Conservation (phyloP, 2,888 invertebrate genomes). For the Priapulus caudatus region DNA sequence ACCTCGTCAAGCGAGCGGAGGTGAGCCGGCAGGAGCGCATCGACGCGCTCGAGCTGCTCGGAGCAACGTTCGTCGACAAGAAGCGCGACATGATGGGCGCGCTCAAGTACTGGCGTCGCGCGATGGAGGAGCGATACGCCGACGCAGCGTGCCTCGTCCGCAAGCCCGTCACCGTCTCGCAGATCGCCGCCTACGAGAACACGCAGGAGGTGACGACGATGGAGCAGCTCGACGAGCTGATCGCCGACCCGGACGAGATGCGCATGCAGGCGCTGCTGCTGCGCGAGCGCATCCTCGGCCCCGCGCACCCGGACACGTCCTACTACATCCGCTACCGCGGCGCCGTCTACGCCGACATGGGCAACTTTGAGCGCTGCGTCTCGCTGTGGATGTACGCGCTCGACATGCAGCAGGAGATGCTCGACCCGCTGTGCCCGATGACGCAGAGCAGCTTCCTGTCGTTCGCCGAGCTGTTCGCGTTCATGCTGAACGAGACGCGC, state of each 20-base stretch:
- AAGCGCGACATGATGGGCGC: conserved; percentile 79
- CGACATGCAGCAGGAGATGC: conserved; percentile 84
- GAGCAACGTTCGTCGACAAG: conserved; percentile 93
- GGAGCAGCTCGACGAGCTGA: conserved; percentile 67
- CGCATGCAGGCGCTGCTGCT: conserved; percentile 78
- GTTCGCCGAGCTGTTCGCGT: conserved; percentile 71
- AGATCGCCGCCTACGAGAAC: conserved; percentile 76
- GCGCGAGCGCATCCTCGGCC: conserved; percentile 73
- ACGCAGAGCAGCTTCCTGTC: conserved; percentile 86
- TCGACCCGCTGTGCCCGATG: conserved; percentile 84
- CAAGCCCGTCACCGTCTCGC: conserved; percentile 56
- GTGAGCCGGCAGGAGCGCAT: conserved; percentile 56
- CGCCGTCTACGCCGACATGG: conserved; percentile 78
- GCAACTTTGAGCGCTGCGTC: conserved; percentile 76
- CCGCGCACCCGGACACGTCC: conserved; percentile 90
- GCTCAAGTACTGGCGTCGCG: conserved; percentile 73
- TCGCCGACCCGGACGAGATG: conserved; percentile 89
- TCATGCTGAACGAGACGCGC: conserved; percentile 68
- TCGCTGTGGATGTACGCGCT: conserved; percentile 92
- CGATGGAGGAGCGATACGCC: conserved; percentile 57
- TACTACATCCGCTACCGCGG: conserved; percentile 89
- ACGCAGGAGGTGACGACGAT: conserved; percentile 66
- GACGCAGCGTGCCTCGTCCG: conserved; percentile 40
- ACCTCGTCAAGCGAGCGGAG: conserved; percentile 60
- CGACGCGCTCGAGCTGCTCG: conserved; percentile 77